Percentiles rank a stretch among this genome's conserved stretches.
Conservation (phyloP, 2,113 vertebrate species). For the Neopipo cinnamomea region DNA sequence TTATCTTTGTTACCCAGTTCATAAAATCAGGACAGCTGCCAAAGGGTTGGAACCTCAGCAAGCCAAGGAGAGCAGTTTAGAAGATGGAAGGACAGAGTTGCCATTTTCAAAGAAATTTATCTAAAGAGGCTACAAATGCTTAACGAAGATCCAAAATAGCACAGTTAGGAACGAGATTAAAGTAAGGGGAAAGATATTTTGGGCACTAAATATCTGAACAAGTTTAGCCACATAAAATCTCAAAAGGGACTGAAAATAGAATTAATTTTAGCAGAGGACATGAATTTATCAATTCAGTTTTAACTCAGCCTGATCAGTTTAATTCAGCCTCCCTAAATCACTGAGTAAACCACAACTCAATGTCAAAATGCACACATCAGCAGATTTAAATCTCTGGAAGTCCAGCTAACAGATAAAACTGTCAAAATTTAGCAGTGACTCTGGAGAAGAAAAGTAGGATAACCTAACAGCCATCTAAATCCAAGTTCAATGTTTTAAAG, state of each 20-base stretch:
- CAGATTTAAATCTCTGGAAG: background rate
- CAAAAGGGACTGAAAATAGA: background rate
- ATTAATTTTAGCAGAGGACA: background rate
- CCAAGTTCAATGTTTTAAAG: background rate
- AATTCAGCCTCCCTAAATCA: background rate
- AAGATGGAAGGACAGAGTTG: background rate
- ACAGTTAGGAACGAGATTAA: background rate
- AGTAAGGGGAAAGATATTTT: background rate
- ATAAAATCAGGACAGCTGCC: background rate
- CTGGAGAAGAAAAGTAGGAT: background rate
- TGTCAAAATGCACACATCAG: background rate
- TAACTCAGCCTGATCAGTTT: background rate
- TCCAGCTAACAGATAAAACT: background rate
- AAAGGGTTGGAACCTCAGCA: background rate
- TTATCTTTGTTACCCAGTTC: background rate
- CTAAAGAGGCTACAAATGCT: background rate
- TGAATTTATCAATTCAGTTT: background rate
- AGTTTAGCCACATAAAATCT: background rate
- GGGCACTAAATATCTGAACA: background rate
- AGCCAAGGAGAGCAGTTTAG: background rate
- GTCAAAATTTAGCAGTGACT: background rate
- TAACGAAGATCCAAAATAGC: background rate
- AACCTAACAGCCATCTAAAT: background rate
- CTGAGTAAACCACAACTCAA: background rate
- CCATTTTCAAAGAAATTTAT: background rate